Evolutionary conservation across 2,113 vertebrate species (phyloP).

Genomic region (Nipponia nippon): DNA sequence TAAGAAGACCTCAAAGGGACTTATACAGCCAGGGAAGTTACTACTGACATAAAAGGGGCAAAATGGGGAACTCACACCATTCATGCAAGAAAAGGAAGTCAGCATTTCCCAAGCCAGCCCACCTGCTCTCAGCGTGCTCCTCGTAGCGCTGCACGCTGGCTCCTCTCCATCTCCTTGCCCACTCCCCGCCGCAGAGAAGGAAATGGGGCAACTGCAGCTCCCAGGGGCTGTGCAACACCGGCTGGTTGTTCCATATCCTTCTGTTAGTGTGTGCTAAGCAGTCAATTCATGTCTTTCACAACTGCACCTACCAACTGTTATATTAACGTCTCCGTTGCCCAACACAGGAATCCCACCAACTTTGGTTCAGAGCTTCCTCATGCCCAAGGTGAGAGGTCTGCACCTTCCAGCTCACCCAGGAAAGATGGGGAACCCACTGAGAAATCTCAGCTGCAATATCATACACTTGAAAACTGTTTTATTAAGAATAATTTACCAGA

Average conservation of each 20-base stretch:
- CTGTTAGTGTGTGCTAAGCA: background rate
- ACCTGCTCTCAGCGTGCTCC: background rate
- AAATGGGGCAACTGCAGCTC: conserved; percentile 3
- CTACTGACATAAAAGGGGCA: background rate
- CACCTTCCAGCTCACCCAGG: background rate
- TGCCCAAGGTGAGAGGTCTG: background rate
- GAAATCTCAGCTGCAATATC: background rate
- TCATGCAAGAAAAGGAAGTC: background rate
- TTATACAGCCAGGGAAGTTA: background rate
- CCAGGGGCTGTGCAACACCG: background rate
- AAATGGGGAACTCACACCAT: rapidly evolving
- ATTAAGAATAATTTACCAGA: background rate
- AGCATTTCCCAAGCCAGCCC: background rate
- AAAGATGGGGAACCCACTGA: background rate
- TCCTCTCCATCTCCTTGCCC: background rate
- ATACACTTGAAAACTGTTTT: background rate
- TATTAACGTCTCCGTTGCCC: background rate
- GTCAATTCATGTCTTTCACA: background rate
- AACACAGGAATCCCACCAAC: background rate
- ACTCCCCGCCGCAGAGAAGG: background rate
- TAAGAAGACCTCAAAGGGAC: background rate
- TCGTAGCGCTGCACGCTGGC: rapidly evolving
- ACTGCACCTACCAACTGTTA: background rate
- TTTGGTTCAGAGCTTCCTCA: background rate
- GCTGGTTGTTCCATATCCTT: background rate